Conservation (phyloP, 2,113 vertebrate species). For the Sinosuthora webbiana region DNA sequence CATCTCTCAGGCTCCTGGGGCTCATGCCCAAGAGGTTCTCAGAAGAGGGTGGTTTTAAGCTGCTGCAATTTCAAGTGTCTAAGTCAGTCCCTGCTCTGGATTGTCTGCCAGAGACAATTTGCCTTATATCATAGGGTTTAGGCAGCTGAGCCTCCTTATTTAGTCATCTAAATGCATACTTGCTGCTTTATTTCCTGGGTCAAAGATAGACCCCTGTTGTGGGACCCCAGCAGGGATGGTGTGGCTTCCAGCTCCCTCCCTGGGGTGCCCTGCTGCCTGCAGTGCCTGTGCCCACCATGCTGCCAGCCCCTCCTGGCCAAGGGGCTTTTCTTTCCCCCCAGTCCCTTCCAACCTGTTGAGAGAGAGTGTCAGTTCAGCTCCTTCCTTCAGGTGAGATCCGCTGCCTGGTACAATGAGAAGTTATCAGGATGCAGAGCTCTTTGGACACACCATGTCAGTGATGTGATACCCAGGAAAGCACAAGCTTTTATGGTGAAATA, state of each 20-base stretch:
- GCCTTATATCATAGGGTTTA: not conserved
- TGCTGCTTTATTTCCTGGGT: not conserved
- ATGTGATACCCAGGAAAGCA: not conserved
- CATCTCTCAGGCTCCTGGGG: not conserved
- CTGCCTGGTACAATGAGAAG: no score
- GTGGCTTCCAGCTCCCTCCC: not conserved
- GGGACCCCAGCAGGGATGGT: not conserved
- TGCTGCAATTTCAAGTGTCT: not conserved
- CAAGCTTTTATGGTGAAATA: not conserved
- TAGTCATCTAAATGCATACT: not conserved
- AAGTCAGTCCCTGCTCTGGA: not conserved
- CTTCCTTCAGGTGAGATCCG: not conserved
- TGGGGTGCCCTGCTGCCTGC: not conserved
- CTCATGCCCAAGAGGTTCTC: not conserved
- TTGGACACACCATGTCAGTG: not conserved
- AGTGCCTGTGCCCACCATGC: rapidly evolving
- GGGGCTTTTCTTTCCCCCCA: not conserved
- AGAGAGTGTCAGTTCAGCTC: not conserved
- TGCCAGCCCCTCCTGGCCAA: not conserved
- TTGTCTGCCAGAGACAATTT: not conserved
- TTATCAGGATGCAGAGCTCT: rapidly evolving
- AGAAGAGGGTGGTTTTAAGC: not conserved
- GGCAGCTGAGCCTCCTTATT: not conserved
- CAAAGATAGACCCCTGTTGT: not conserved
- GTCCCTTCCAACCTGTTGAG: not conserved